Base-by-base conservation (phyloP, 2,113 vertebrate genomes). In the Eretmochelys imbricata region DNA sequence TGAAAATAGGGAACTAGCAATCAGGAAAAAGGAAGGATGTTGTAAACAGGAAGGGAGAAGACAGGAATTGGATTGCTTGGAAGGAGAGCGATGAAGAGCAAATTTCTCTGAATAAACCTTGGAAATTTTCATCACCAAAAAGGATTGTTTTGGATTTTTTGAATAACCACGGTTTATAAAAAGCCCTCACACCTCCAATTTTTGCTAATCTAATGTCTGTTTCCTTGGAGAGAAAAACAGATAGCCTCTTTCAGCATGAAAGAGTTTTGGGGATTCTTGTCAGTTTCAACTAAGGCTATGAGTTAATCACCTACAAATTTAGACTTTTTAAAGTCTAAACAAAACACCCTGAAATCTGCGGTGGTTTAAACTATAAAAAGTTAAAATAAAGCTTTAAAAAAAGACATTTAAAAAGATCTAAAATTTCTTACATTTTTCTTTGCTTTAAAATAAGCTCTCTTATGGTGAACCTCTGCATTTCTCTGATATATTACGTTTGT, bases 1-100 rank as follows among this genome's bases (percentile, higher is more conserved):
- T 94, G 72, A 94, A 94, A 35, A 82, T 31, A 57, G 19, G 91
- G 51, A 50, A 59, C n/a, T 91, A 88, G 42, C 84, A 88, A 6
- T 80, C 72, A 86, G 62, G 55, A 85, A 22, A 82, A 50, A 31
- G 17, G 27, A 75, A 72, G 84, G 20, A 49, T 84, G 19, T 27
- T 38, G 75, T 57, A 22, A 79, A 91, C 91, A 65, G 84, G 8
- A 86, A 83, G 27, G 19, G 31, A 82, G 48, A 80, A 24, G n/a
- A 80, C 57, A 81, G 57, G 54, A 86, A 84, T 22, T 48, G 82
- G n/a, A 53, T 2, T 2, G n/a, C 10, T 13, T 72, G 24, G 27
- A 19, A 91, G 35, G 2, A 92, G 91, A 95, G 86, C 59, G 38
- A 75, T 24, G 38, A 76, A 13, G 24, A 78, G 24, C 42, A 78